phyloP scores from a whole-genome alignment of 2,888 invertebrate species.

The Oxyteleia sp. region DNA sequence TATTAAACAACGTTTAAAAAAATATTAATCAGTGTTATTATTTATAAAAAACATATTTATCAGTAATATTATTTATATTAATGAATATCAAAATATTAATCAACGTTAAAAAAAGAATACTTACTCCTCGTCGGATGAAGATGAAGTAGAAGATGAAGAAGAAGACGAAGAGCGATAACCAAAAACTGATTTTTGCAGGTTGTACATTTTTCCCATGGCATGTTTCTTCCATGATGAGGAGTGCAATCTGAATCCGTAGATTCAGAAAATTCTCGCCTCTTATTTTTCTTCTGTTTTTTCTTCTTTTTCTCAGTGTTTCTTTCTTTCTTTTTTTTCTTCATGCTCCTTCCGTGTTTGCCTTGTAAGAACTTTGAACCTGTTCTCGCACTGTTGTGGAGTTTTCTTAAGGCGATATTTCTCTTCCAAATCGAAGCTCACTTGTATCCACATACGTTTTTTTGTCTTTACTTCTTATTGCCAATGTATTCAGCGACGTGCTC shows the following conservation, averaged over 20 bases:
- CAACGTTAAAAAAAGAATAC: background rate
- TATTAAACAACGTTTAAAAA: too few species aligned
- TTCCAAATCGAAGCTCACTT: background rate
- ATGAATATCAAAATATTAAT: too few species aligned
- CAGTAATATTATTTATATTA: too few species aligned
- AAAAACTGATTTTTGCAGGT: too few species aligned
- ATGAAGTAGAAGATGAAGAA: too few species aligned
- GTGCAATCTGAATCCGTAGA: too few species aligned
- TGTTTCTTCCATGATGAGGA: background rate
- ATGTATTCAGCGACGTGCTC: background rate
- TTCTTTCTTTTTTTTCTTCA: conserved; percentile 2
- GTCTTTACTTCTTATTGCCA: too few species aligned
- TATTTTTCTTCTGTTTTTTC: background rate
- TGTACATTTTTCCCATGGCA: background rate
- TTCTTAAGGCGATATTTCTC: background rate
- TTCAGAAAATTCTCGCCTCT: too few species aligned
- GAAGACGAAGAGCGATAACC: too few species aligned
- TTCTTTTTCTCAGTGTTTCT: conserved; percentile 4
- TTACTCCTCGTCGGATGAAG: background rate
- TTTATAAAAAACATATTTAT: too few species aligned
- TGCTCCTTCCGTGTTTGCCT: background rate
- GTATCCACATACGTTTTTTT: background rate
- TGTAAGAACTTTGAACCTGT: background rate
- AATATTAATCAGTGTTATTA: too few species aligned
- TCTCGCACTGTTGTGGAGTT: conserved; percentile 8